Conservation (phyloP, 1,140 invertebrate genomes). For the Planococcus citri region DNA sequence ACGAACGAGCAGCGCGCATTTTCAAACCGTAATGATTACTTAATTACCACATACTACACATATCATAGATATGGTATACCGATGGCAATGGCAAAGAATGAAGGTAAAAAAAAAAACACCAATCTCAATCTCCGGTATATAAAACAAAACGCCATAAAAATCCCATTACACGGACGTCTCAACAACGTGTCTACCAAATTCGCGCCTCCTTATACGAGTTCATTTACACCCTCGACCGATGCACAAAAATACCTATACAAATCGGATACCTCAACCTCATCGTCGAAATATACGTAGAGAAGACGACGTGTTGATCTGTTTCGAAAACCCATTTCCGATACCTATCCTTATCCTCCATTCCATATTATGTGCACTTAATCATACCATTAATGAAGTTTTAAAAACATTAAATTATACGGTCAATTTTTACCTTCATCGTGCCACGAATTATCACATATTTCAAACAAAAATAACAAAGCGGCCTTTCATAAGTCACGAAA, state of each 20-base stretch:
- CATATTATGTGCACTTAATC: neutral
- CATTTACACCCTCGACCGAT: no score
- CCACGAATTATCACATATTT: neutral
- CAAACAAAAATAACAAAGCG: neutral
- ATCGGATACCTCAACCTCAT: neutral
- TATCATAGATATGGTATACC: no score
- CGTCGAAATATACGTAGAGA: neutral
- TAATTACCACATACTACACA: neutral
- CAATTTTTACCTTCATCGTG: neutral
- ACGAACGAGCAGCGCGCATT: neutral
- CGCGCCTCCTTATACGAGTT: no score
- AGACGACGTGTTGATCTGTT: neutral
- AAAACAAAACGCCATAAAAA: no score
- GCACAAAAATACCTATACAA: no score
- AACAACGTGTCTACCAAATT: no score
- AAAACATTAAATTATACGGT: neutral
- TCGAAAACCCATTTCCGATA: no score
- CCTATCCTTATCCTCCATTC: no score
- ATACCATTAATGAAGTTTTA: neutral
- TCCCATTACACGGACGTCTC: no score
- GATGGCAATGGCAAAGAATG: no score
- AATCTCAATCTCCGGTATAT: no score
- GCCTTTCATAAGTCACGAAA: neutral
- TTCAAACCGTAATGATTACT: neutral
- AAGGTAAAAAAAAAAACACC: no score